A percentile compares a stretch with the other conserved stretches of the same genome.
Conservation (phyloP, 2,113 vertebrate species). For the Lampris megalopsis region DNA sequence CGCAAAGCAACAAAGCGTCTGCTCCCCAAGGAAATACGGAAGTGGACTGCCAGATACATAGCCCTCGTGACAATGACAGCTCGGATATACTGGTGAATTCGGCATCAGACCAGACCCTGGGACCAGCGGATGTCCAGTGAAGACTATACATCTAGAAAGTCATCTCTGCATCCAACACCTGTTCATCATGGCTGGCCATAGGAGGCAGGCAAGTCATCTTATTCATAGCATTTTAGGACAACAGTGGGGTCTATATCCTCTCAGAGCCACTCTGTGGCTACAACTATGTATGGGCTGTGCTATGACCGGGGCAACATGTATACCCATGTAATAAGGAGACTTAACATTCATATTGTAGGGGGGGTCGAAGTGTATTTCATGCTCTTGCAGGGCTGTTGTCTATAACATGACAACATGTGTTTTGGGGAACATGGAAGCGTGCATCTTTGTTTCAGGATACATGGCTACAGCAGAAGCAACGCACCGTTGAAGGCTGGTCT, state of each 20-base stretch:
- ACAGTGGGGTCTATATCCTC: neutral
- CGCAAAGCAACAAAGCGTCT: conserved; percentile 20
- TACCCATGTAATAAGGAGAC: no score
- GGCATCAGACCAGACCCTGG: neutral
- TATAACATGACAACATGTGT: neutral
- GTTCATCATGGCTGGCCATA: conserved; percentile 65
- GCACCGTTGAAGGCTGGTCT: neutral
- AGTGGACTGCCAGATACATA: conserved; percentile 39
- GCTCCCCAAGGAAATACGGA: conserved; percentile 56
- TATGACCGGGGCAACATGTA: no score
- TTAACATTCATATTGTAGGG: no score
- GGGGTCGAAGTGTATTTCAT: neutral
- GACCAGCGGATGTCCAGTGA: conserved; percentile 9
- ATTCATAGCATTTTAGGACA: neutral
- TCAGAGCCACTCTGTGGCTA: no score
- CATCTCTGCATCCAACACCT: conserved; percentile 20
- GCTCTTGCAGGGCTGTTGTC: neutral
- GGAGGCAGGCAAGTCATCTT: conserved; percentile 74
- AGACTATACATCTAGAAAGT: conserved; percentile 12
- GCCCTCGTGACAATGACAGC: conserved; percentile 24
- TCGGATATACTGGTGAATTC: conserved; percentile 14
- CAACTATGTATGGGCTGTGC: no score
- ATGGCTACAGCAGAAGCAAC: neutral
- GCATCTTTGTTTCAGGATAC: neutral
- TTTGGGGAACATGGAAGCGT: neutral